Evolutionary conservation across 1,140 invertebrate species (phyloP), one percentile per base, ranked within the genome.

Genomic region (Diorhabda carinulata): DNA sequence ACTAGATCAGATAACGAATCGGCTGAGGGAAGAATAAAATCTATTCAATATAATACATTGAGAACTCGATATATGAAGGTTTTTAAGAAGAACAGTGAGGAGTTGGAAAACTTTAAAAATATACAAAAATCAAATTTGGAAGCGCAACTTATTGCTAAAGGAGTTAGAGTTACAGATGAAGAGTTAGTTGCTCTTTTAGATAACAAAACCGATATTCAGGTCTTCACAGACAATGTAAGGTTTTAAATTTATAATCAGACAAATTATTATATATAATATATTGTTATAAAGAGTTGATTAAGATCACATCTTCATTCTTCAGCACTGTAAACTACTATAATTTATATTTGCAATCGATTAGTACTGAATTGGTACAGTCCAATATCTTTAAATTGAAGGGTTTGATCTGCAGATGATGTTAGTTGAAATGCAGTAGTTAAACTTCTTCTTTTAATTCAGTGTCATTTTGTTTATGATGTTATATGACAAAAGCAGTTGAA

Each of bases 181-280:
- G 73, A 78, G 60, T 58, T 78, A 2, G 66, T 61, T 52, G 25
- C 57, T 42, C 61, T 78, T 8, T 52, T 78, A 2, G 73, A 74
- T 56, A 72, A 76, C 43, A 66, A 72, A 10, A 65, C 67, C 4
- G 72, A 78, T 66, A 70, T 72, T 43, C 77, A 79, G 43, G 44
- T 77, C 65, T 79, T 79, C 70, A 79, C 74, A 25, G 78, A 78
- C 58, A 79, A 79, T 72, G 78, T 79, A 72, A 68, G 71, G 69
- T 1, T 61, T 43, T 8, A 3, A 65, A 6, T n/a, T 45, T 5
- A 0, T 25, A 25, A 25, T 25, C 1, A 25, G 25, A 44, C 61
- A 60, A 9, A 60, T 1, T 5, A 57, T 57, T 56, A 41, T 40
- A 5, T 2, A 25, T 4, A 57, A 57, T 64, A 43, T 25, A 44